Conservation (phyloP, 1,140 invertebrate species). For the Drosophila arizonae region DNA sequence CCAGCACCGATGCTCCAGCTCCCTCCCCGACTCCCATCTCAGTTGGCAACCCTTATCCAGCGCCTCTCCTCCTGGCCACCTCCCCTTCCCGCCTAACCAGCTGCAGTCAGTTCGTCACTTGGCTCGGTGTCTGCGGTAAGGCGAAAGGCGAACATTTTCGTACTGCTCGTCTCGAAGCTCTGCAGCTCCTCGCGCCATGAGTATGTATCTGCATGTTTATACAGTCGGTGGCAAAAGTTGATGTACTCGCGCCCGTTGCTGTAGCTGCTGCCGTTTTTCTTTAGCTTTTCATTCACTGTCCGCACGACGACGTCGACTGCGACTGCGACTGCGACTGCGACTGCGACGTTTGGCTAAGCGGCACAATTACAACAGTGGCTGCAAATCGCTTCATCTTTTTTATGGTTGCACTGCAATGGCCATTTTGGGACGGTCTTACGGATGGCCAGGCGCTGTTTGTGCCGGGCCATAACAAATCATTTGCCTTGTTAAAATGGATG, state of each 20-base stretch:
- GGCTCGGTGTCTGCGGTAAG: constrained; percentile 62
- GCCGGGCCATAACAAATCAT: constrained; percentile 70
- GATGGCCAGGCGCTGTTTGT: constrained; percentile 47
- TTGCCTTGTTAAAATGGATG: constrained; percentile 47
- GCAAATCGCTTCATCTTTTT: constrained; percentile 81
- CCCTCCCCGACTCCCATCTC: constrained; percentile 9
- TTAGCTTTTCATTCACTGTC: constrained; percentile 31
- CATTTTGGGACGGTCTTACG: constrained; percentile 73
- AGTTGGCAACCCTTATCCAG: constrained; percentile 18
- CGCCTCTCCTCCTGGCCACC: not conserved
- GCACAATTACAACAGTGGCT: constrained; percentile 74
- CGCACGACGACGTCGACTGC: not conserved
- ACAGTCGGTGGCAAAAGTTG: constrained; percentile 56
- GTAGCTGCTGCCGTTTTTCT: constrained; percentile 50
- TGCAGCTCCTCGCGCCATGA: constrained; percentile 29
- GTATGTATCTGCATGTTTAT: constrained; percentile 17
- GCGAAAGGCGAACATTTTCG: constrained; percentile 57
- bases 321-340: not conserved
- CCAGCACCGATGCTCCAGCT: constrained; percentile 44
- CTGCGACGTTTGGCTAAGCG: constrained; percentile 50
- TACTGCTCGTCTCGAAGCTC: constrained; percentile 12
- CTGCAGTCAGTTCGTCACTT: constrained; percentile 51
- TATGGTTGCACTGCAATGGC: constrained; percentile 72
- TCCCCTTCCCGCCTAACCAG: not conserved
- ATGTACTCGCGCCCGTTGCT: constrained; percentile 65